Conservation (phyloP, 2,888 invertebrate genomes). For the Marasmarcha lunaedactyla region DNA sequence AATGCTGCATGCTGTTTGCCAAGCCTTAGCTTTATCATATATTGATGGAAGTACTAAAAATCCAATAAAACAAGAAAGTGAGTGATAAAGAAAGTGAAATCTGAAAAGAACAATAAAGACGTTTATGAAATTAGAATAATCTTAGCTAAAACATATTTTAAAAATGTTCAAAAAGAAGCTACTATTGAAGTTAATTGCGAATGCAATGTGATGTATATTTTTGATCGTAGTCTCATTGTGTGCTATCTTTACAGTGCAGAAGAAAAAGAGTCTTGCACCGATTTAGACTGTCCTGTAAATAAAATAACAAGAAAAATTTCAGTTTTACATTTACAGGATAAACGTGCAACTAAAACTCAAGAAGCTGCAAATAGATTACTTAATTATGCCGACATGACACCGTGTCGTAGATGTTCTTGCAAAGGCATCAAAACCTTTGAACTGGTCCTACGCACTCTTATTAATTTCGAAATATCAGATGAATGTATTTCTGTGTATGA, state of each 20-base stretch:
- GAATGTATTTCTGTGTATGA: conserved; percentile 10
- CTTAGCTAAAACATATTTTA: conserved; percentile 9
- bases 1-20: conserved; percentile 1
- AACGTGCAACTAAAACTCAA: conserved; percentile 3
- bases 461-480: conserved; percentile 9
- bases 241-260: conserved; percentile 6
- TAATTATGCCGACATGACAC: conserved; percentile 1
- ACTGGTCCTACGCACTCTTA: conserved; percentile 1
- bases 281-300: conserved; percentile 4
- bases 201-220: conserved; percentile 10
- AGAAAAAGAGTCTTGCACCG: conserved; percentile 4
- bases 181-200: conserved; percentile 7
- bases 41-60: conserved; percentile 10
- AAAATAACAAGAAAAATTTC: conserved; percentile 3
- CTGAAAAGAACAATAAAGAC: conserved; percentile 6
- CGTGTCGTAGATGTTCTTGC: conserved; percentile 4
- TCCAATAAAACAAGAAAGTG: conserved; percentile 6
- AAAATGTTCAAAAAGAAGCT: conserved; percentile 7
- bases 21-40: conserved; percentile 6
- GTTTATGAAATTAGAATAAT: conserved; percentile 9
- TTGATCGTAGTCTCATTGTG: conserved; percentile 8
- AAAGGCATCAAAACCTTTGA: conserved; percentile 5
- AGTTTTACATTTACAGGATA: conserved; percentile 1
- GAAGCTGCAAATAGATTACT: conserved; percentile 6
- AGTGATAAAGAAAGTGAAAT: conserved; percentile 8